Conservation (phyloP, 2,888 invertebrate species). For the Drosophila paramelanica region DNA sequence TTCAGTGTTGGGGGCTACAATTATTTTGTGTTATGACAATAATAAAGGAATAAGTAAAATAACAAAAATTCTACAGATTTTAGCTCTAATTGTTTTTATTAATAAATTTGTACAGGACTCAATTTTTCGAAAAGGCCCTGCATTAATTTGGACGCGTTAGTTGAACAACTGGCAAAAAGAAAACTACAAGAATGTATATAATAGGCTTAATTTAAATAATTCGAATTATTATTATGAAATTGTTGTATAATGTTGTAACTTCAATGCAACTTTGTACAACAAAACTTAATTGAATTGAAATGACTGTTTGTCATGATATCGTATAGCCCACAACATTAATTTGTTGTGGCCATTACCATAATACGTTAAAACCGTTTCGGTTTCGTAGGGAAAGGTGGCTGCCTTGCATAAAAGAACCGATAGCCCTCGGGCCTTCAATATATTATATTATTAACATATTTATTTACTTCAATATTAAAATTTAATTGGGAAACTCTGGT, state of each 20-base stretch:
- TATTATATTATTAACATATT: constrained; percentile 37
- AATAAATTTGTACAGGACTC: constrained; percentile 34
- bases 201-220: constrained; percentile 62
- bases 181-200: constrained; percentile 4
- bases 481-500: too few relatives aligned
- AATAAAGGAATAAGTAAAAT: too few relatives aligned
- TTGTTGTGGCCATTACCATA: constrained; percentile 48
- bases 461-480: constrained; percentile 28
- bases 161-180: constrained; percentile 8
- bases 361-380: constrained; percentile 20
- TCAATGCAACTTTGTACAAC: constrained; percentile 52
- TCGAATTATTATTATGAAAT: constrained; percentile 42
- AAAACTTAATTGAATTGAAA: constrained; percentile 81
- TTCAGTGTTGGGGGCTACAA: constrained; percentile 8
- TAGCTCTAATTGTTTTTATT: too few relatives aligned
- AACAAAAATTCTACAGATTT: too few relatives aligned
- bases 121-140: neutral
- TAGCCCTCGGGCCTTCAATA: constrained; percentile 18
- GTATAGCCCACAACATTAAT: constrained; percentile 33
- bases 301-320: constrained; percentile 77
- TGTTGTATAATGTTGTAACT: constrained; percentile 43
- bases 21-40: constrained; percentile 48
- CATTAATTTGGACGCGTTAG: neutral
- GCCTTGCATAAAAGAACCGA: constrained; percentile 10
- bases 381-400: constrained; percentile 21